Evolutionary conservation across 2,888 invertebrate genomes (phyloP).

Genomic region (Patella ulyssiponensis): DNA sequence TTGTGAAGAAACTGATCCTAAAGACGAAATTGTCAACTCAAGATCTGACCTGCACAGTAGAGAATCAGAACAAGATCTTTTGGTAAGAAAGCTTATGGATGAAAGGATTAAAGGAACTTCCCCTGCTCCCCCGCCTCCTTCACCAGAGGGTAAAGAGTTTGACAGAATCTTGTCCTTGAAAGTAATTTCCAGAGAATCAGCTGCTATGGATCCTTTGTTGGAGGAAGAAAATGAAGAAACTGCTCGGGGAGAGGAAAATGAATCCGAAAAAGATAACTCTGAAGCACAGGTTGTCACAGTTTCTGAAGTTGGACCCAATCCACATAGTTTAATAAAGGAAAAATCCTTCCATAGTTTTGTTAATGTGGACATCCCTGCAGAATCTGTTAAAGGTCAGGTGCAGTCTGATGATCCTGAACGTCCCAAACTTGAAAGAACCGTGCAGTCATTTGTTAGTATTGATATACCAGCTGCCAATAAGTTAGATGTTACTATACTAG

Average conservation of each 20-base stretch:
- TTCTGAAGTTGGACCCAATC: constrained; percentile 43
- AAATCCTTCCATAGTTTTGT: constrained; percentile 55
- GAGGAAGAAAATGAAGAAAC: constrained; percentile 40
- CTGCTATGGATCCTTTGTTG: constrained; percentile 49
- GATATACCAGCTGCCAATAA: not conserved
- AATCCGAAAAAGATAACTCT: constrained; percentile 28
- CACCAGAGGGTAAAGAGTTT: constrained; percentile 56
- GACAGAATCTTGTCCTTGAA: constrained; percentile 19
- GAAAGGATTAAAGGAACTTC: constrained; percentile 49
- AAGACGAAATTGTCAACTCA: not conserved
- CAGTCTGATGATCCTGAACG: not conserved
- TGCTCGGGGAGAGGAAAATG: constrained; percentile 6
- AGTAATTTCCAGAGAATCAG: constrained; percentile 41
- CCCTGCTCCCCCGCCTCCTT: constrained; percentile 66
- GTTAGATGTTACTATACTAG: too few species aligned
- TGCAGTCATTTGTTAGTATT: not conserved
- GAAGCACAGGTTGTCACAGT: constrained; percentile 42
- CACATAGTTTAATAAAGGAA: constrained; percentile 26
- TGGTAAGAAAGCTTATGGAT: constrained; percentile 32
- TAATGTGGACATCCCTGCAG: constrained; percentile 60
- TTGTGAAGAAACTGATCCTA: constrained; percentile 34
- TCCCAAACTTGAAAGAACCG: not conserved
- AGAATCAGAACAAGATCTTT: constrained; percentile 28
- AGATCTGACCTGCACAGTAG: constrained; percentile 33
- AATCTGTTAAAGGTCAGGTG: not conserved